Percentiles rank a stretch among this genome's conserved stretches.
phyloP scores from a whole-genome alignment of 2,113 vertebrate genomes.

The Aegypius monachus region DNA sequence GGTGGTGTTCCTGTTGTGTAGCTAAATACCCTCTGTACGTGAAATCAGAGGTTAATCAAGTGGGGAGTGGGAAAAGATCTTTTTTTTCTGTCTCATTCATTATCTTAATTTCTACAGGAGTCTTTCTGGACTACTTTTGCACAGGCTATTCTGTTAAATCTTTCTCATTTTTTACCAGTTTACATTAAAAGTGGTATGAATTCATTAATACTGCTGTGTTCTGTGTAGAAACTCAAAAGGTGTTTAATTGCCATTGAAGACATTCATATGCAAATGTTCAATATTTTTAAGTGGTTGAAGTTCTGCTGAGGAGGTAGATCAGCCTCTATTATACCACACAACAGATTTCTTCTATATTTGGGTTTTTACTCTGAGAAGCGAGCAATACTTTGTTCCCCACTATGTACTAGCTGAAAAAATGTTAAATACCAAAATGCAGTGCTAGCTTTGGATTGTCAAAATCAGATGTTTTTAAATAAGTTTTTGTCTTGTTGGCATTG shows the following conservation, averaged over 20 bases:
- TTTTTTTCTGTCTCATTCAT: background rate
- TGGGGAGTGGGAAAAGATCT: background rate
- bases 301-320: slow-evolving; percentile 36
- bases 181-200: background rate
- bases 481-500: background rate
- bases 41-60: background rate
- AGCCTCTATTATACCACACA: background rate
- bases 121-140: background rate
- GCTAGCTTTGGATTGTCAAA: background rate
- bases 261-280: slow-evolving; percentile 25
- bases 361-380: background rate
- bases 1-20: background rate
- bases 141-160: background rate
- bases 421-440: background rate
- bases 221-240: background rate
- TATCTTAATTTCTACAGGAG: background rate
- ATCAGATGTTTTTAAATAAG: background rate
- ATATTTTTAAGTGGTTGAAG: background rate
- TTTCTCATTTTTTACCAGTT: background rate
- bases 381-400: background rate
- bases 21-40: background rate
- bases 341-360: slow-evolving; percentile 14
- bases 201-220: slow-evolving; percentile 9
- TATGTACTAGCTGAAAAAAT: background rate
- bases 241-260: slow-evolving; percentile 12